phyloP scores from a whole-genome alignment of 2,113 vertebrate genomes.

The Zosterops pallidus region DNA sequence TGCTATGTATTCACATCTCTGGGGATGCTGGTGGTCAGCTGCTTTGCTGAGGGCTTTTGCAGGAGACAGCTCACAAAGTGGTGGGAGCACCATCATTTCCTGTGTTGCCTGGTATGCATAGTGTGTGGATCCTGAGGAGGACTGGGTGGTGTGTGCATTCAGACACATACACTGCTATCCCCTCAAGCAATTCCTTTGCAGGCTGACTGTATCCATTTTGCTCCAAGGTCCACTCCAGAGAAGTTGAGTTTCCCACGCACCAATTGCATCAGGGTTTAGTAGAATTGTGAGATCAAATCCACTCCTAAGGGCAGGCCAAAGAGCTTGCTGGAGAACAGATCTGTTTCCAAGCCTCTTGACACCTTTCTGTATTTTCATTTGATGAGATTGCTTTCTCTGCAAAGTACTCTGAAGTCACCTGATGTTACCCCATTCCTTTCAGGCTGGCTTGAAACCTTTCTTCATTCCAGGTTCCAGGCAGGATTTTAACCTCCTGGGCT shows the following conservation, averaged over 20 bases:
- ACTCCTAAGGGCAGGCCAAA: neutral
- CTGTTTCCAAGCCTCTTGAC: neutral
- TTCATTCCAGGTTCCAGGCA: neutral
- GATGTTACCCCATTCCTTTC: neutral
- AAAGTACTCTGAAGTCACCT: neutral
- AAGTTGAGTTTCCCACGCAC: neutral
- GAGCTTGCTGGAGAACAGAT: neutral
- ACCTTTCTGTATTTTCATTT: neutral
- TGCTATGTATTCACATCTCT: neutral
- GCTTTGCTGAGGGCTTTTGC: neutral
- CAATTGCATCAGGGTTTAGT: rapidly evolving
- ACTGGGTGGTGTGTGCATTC: neutral
- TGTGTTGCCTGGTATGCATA: rapidly evolving
- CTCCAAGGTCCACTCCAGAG: neutral
- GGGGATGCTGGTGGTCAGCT: neutral
- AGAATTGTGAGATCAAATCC: neutral
- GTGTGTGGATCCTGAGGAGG: neutral
- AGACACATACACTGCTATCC: neutral
- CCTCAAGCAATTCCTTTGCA: rapidly evolving
- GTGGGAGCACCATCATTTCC: rapidly evolving
- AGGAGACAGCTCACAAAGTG: neutral
- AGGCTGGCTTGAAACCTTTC: neutral
- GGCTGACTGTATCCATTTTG: rapidly evolving
- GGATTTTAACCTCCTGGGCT: neutral
- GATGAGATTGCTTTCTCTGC: neutral